Conservation (phyloP, 2,888 invertebrate genomes). For the Megalurothrips usitatus region DNA sequence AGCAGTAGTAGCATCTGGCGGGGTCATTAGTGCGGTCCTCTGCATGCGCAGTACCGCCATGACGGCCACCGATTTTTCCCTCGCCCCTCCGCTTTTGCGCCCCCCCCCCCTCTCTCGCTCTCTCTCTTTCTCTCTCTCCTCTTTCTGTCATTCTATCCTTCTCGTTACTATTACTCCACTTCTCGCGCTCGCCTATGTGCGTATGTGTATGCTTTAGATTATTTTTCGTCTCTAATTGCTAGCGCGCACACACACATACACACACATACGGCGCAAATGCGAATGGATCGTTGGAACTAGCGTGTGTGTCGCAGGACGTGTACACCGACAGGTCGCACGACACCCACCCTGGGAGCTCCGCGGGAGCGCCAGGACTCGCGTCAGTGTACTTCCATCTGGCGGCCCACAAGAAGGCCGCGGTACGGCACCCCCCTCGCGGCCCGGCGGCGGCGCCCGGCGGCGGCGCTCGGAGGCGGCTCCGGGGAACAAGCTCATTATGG, state of each 20-base stretch:
- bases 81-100: neutral
- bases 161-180: neutral
- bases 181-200: too few species aligned
- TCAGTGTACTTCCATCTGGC: too few species aligned
- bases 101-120: neutral
- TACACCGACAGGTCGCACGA: neutral
- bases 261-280: too few species aligned
- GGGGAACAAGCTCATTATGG: neutral
- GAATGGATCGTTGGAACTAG: too few species aligned
- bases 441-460: neutral
- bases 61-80: constrained; percentile 23
- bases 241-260: neutral
- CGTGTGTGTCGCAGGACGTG: neutral
- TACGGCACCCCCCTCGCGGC: too few species aligned
- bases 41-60: constrained; percentile 3
- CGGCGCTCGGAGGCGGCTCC: neutral
- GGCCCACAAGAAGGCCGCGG: too few species aligned
- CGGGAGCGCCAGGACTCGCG: too few species aligned
- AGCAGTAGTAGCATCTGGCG: constrained; percentile 26
- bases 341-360: too few species aligned
- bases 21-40: constrained; percentile 25
- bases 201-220: neutral
- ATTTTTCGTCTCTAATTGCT: constrained; percentile 16
- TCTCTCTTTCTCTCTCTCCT: neutral
- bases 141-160: too few species aligned